Evolutionary conservation across 1,140 invertebrate species (phyloP), one percentile per base, ranked within the genome.

Genomic region (Drosophila lacertosa): DNA sequence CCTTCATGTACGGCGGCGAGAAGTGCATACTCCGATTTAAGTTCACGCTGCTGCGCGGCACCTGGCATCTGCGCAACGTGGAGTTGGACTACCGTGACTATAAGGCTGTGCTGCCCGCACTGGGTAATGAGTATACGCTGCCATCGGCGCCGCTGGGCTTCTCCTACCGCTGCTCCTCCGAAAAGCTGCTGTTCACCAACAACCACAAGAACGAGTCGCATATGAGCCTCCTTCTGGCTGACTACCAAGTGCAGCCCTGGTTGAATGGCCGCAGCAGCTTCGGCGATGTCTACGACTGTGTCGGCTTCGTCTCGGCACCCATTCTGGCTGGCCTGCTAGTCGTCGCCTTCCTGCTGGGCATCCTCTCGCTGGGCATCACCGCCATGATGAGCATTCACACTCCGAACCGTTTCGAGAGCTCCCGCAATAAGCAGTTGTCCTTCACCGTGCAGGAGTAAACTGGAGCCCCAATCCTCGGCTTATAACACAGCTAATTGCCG

Each of bases 391-490:
- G 97, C 84, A 98, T 99, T 74, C 96, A 96, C 82, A 99, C 98
- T n/a, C 98, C 98, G 95, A 99, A 99, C 92, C 93, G 96, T 89
- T 99, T 99, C 92, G 98, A 99, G 93, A 99, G 98, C 92, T 96
- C 97, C 24, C 98, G 99, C 91, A 97, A 97, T 75, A 99, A 99
- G 92, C 95, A 96, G 51, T 95, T 99, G 45, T 96, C 95, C 4
- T 95, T 99, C 62, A 96, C 94, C 55, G 93, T 94, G 37, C 92
- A 93, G 58, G 96, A 97, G 82, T 97, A 94, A n/a, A n/a, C n/a
- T n/a, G n/a, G 18, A 59, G 5, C 11, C 1, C 7, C 29, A 10
- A n/a, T 44, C 18, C 35, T 20, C 40, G 6, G 13, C 13, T 15
- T 9, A 11, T 6, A 42, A 18, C 16, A 26, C 16, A 16, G 18